These are phyloP conservation scores for Poeciliopsis paucimaculata DNA, from an alignment of 2,797 vertebrate genomes.

Conservation along the genomic window DNA sequence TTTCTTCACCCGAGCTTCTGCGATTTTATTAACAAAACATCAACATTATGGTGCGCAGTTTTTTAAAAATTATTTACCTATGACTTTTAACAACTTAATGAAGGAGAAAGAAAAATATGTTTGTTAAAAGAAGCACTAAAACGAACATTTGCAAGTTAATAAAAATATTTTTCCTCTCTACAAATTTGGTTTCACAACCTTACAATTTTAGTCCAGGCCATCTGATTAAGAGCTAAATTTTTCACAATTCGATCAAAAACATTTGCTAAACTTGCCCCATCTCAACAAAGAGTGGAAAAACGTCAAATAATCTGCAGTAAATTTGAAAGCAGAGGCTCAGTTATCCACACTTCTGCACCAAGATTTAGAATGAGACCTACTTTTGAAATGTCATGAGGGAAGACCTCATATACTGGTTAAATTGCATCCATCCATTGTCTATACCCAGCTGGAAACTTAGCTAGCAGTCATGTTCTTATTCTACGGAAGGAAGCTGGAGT, in stretches of 20 bases:
- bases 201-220: neutral
- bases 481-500: too few species aligned
- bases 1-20: conserved; percentile 9
- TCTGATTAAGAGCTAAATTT: neutral
- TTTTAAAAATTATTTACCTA: neutral
- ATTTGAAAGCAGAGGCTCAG: neutral
- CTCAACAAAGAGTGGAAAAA: neutral
- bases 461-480: too few species aligned
- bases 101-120: neutral
- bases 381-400: neutral
- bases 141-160: neutral
- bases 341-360: conserved; percentile 1
- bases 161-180: neutral
- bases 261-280: neutral
- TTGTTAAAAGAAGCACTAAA: conserved; percentile 1
- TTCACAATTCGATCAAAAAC: conserved; percentile 5
- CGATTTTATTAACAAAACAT: conserved; percentile 23
- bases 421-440: too few species aligned
- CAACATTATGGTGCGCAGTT: conserved; percentile 23
- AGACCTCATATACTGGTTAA: neutral
- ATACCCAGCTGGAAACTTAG: too few species aligned
- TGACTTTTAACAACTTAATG: conserved; percentile 4
- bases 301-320: conserved; percentile 16
- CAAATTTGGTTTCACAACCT: neutral
- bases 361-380: neutral